Base-by-base conservation (phyloP, 2,113 vertebrate genomes). In the Toxotes jaculatrix region DNA sequence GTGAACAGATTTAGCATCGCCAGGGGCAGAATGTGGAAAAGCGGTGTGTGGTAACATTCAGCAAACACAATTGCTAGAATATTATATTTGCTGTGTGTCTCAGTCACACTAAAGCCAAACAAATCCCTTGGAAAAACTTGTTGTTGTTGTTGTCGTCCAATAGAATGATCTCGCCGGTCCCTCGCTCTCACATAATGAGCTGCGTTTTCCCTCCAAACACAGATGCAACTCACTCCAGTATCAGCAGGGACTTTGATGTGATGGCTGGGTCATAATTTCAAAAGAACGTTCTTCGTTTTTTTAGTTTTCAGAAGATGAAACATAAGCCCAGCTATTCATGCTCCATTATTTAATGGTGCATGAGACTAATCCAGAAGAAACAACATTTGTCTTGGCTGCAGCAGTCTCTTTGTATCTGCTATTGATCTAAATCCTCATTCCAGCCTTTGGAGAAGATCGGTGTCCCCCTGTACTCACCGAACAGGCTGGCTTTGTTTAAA, bases 401-500 rank as follows among this genome's bases (percentile, higher is more conserved):
- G 74, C 66, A 4, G 57, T 27, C 42, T 82, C 66, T 79, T 9
- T 9, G 65, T 83, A 65, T 84, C 84, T 51, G 70, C 45, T 76
- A 82, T 89, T 75, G 81, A 92, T 88, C 77, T 81, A 32, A 71
- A 57, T 53, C 45, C 66, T 64, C 53, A 32, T 63, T 64, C 32
- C 53, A 63, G 74, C 72, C 68, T 40, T 47, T 32, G 66, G 76
- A 83, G 76, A 31, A 77, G 67, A 77, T 55, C 17, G 17, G 65
- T n/a, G 51, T 53, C 51, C n/a, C 56, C 4, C 10, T 36, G 27
- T 34, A 62, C 71, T 53, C 7, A 57, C 7, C 64, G n/a, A 66
- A 85, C 67, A 57, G 38, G 36, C 77, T 3, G 66, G 67, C 85
- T 90, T 87, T 91, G 82, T 91, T 88, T 87, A 60, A 77, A 74